Percentiles rank a stretch among this genome's conserved stretches.
Conservation (phyloP, 1,140 invertebrate genomes). For the Habropoda laboriosa region DNA sequence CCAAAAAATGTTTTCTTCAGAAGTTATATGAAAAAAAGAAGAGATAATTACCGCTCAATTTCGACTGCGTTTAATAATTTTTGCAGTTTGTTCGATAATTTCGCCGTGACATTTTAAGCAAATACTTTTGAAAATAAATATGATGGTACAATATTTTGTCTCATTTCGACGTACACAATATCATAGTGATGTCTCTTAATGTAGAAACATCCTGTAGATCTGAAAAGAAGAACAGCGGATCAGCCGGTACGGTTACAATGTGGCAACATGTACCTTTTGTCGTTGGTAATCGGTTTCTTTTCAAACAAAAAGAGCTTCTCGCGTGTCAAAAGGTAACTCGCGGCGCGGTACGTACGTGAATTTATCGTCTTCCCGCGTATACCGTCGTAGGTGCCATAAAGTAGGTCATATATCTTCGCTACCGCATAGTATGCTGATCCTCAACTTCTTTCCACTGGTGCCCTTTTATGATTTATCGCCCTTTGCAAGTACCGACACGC, state of each 20-base stretch:
- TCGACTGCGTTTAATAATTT: too few relatives aligned
- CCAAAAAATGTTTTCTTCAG: too few relatives aligned
- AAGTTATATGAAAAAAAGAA: too few relatives aligned
- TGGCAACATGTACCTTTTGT: neutral
- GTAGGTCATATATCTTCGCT: slow-evolving; percentile 71
- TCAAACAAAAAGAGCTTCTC: slow-evolving; percentile 12
- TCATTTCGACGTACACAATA: too few relatives aligned
- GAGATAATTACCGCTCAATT: too few relatives aligned
- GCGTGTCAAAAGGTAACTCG: slow-evolving; percentile 47
- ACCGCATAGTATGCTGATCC: slow-evolving; percentile 49
- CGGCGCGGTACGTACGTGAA: slow-evolving; percentile 34
- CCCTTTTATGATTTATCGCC: slow-evolving; percentile 67
- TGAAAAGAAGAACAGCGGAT: neutral
- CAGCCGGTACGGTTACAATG: neutral
- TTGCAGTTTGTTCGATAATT: too few relatives aligned
- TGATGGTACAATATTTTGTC: too few relatives aligned
- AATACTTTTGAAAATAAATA: too few relatives aligned
- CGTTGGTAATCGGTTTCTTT: slow-evolving; percentile 5
- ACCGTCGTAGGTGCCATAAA: slow-evolving; percentile 66
- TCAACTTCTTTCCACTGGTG: slow-evolving; percentile 5
- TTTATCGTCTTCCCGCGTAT: slow-evolving; percentile 65
- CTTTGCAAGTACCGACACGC: slow-evolving; percentile 52
- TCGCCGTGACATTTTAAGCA: too few relatives aligned
- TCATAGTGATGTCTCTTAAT: too few relatives aligned
- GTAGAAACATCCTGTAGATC: too few relatives aligned